Evolutionary conservation across 1,140 invertebrate species (phyloP), one percentile per base, ranked within the genome.

Genomic region (Eufriesea mexicana): DNA sequence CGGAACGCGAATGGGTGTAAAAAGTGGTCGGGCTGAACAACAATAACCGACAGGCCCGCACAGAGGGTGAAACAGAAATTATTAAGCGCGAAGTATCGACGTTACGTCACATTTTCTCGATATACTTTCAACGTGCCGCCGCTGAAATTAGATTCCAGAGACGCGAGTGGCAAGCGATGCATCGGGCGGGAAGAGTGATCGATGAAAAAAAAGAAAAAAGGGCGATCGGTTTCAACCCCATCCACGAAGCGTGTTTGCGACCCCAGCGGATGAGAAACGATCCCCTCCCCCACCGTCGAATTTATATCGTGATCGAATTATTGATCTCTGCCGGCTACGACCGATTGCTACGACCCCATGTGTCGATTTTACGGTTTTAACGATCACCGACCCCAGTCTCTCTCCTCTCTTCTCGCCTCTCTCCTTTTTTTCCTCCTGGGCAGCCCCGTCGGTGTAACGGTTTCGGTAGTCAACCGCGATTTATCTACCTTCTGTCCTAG

Each of bases 281-380:
- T 91, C 87, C 90, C 86, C 87, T 79, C 87, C 84, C 90, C 90
- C 88, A 87, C 83, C 84, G 83, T 85, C 88, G 91, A 92, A 92
- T 92, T 92, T 92, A 91, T 92, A 91, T 92, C 91, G 87, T 89
- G 90, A 92, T 92, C 92, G 91, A 92, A 92, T 91, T 92, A 91
- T 90, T 91, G 91, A 91, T 92, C 88, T 89, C 91, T 87, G 88
- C 83, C 72, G 64, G 73, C 83, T 77, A 84, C 66, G 66, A 74
- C 85, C 87, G 90, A 80, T 84, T 83, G 85, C 89, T 79, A 83
- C 89, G 88, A 85, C 86, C 90, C 89, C 84, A 89, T 89, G 87
- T 86, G 87, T 84, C 87, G 83, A 86, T 90, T 90, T 84, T 87
- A 91, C 90, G 87, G 88, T 90, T 91, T 89, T 91, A 91, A 92